Evolutionary conservation across 2,888 invertebrate genomes (phyloP), one percentile per base, ranked within the genome.

Genomic region (Andrena minutula): DNA sequence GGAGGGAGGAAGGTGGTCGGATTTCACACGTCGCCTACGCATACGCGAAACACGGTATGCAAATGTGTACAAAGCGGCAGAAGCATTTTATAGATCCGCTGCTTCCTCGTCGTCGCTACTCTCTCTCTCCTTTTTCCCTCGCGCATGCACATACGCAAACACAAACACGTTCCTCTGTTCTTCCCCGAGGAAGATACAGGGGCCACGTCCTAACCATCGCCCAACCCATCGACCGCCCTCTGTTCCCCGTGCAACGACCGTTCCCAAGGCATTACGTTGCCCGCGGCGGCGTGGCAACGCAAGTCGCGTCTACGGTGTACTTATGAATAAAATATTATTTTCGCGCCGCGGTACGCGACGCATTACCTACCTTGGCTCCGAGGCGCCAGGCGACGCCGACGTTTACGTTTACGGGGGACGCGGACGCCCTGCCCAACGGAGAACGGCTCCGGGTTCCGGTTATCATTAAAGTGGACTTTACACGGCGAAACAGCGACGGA

Each of bases 31-130:
- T 85, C 84, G 86, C 56, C 56, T 83, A 85, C 86, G 85, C 88
- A 89, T 85, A 88, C 88, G 75, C 76, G 83, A 68, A 89, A 89
- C 83, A 79, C 87, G 83, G 88, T 89, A 90, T 90, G 91, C 90
- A 91, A 91, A 91, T 91, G 90, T 91, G 87, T 91, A 91, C 89
- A 90, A 91, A 91, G 89, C 90, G 85, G 53, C 84, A 79, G 78
- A 86, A 86, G 84, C 89, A 84, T 89, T 90, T 90, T 85, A 75
- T 77, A 77, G 75, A 58, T 80, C 64, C 49, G 72, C 74, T 16
- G 47, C 71, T 32, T 58, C 35, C 56, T 66, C 20, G 20, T 49
- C 56, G 56, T 20, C 60, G 63, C 68, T n/a, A n/a, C n/a, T n/a
- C n/a, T n/a, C n/a, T 75, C 47, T 30, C 23, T 64, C 65, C 70